Evolutionary conservation across 2,113 vertebrate genomes (phyloP), one percentile per base, ranked within the genome.

Genomic region (Acanthisitta chloris): DNA sequence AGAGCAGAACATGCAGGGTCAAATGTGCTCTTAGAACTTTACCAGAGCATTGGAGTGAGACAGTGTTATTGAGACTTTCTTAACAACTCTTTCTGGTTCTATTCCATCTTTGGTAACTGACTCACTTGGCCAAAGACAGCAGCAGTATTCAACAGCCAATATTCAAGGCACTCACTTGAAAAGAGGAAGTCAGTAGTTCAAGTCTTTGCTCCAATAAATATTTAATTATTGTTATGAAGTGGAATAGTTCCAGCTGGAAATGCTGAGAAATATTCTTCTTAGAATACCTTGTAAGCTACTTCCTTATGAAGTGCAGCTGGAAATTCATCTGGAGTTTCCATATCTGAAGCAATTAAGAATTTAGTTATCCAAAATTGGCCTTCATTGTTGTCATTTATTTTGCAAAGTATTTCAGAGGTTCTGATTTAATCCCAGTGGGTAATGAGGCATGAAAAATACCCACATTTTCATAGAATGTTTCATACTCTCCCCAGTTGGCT

Each of bases 141-240:
- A 93, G 36, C 24, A 66, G 25, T 74, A 38, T 61, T 80, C 59
- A 84, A 46, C 34, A 80, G 70, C 73, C 38, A 79, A 24, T 69
- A 76, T 67, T 88, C 28, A 77, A 90, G 51, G 45, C 36, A 52
- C 19, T 90, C 28, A 34, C 28, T 85, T 86, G 80, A 82, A 87
- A 90, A 76, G 66, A 78, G 20, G 64, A 92, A 93, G 57, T 73
- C 85, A 74, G 73, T 54, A 85, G 46, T 82, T 94, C 71, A 89
- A 6, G 14, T 69, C 45, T 90, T 62, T 95, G 62, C 79, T 88
- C 52, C 58, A 88, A 62, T 90, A 92, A 90, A 64, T 57, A 76
- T 96, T 93, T 88, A 93, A 90, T 94, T 93, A 90, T 82, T 90
- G 71, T 80, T 82, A 82, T 43, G 66, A 95, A 82, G n/a, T 82